Evolutionary conservation across 1,140 invertebrate species (phyloP).

Genomic region (Drosophila novamexicana): DNA sequence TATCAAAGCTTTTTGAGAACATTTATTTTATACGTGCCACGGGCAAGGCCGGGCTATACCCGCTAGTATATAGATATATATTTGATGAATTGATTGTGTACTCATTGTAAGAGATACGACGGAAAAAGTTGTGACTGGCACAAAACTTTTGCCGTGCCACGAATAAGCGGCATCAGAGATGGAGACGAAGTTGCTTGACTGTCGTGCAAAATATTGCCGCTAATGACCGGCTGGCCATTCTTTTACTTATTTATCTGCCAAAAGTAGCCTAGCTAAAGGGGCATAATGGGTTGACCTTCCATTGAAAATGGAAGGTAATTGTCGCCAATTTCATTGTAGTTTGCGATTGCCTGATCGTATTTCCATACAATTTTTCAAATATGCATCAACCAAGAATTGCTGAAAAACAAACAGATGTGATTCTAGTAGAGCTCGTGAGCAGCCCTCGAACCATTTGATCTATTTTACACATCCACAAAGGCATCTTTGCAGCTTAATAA

Average conservation of each 20-base stretch:
- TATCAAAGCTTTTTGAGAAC: too few relatives aligned
- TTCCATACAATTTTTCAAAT: not conserved
- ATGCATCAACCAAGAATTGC: not conserved
- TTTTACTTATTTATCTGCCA: constrained; percentile 64
- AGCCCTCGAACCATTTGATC: not conserved
- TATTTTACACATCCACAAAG: not conserved
- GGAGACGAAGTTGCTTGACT: constrained; percentile 2
- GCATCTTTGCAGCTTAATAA: not conserved
- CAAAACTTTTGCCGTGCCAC: constrained; percentile 59
- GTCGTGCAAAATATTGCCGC: constrained; percentile 56
- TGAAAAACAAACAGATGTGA: not conserved
- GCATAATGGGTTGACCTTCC: constrained; percentile 1
- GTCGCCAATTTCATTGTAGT: not conserved
- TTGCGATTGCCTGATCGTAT: not conserved
- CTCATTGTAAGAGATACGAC: not conserved
- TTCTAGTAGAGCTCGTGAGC: not conserved
- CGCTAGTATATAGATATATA: too few relatives aligned
- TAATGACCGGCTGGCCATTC: constrained; percentile 59
- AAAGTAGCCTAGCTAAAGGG: constrained; percentile 3
- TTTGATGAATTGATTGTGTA: not conserved
- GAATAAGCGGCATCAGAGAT: constrained; percentile 37
- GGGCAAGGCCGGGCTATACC: too few relatives aligned
- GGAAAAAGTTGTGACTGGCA: constrained; percentile 58
- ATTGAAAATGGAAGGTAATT: too few relatives aligned
- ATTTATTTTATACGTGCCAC: too few relatives aligned